These are phyloP conservation scores for Probaryconus sp. DNA, from an alignment of 1,140 invertebrate genomes.

Conservation along the genomic window DNA sequence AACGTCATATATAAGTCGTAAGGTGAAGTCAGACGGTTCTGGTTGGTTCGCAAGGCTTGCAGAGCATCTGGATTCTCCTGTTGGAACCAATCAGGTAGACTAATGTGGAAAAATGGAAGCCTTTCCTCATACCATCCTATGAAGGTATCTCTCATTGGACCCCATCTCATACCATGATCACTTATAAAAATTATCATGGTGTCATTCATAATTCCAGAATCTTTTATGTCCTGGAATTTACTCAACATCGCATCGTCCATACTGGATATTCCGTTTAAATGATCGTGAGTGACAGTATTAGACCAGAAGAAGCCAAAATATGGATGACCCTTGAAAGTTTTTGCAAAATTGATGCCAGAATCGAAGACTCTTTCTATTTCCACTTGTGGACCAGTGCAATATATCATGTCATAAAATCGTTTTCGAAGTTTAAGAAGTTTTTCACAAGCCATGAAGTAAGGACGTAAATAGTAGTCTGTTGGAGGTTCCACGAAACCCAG, in stretches of 20 bases:
- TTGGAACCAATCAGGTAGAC: slow-evolving; percentile 86
- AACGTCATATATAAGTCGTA: slow-evolving; percentile 89
- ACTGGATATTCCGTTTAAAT: slow-evolving; percentile 84
- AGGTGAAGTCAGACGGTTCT: slow-evolving; percentile 86
- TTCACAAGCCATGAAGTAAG: slow-evolving; percentile 84
- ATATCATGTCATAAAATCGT: slow-evolving; percentile 80
- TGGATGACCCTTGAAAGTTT: slow-evolving; percentile 77
- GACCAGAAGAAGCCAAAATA: slow-evolving; percentile 90
- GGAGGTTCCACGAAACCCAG: slow-evolving; percentile 87
- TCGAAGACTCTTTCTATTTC: slow-evolving; percentile 80
- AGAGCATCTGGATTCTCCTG: slow-evolving; percentile 81
- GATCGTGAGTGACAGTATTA: slow-evolving; percentile 87
- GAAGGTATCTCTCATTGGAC: slow-evolving; percentile 86
- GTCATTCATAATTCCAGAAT: slow-evolving; percentile 81
- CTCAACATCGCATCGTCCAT: slow-evolving; percentile 82
- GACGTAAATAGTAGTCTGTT: slow-evolving; percentile 89
- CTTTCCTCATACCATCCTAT: slow-evolving; percentile 93
- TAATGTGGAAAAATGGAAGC: slow-evolving; percentile 89
- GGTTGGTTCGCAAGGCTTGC: slow-evolving; percentile 85
- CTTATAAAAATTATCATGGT: slow-evolving; percentile 89
- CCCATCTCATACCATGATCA: slow-evolving; percentile 96
- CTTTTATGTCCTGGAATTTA: slow-evolving; percentile 81
- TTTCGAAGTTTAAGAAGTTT: slow-evolving; percentile 80
- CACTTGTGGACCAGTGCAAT: slow-evolving; percentile 82
- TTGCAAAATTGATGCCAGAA: slow-evolving; percentile 81